Evolutionary conservation across 2,888 invertebrate species (phyloP), one percentile per base, ranked within the genome.

Genomic region (Nematopogon swammerdamellus): DNA sequence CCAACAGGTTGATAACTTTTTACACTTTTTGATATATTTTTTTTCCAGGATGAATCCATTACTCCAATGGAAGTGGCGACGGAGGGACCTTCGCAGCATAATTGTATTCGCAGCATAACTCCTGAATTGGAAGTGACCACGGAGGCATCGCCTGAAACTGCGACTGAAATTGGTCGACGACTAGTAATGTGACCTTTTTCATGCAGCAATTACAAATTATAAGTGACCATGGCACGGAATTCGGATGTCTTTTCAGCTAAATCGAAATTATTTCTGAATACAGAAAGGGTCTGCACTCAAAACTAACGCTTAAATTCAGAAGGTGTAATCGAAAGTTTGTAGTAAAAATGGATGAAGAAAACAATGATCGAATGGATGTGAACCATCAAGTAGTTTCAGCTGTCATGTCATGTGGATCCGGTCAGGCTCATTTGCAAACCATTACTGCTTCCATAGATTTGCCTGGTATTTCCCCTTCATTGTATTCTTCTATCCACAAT

Each of bases 261-360:
- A 42, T 52, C 10, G 16, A 46, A 46, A 47, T 51, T 51, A 19
- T 17, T 29, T 45, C 49, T 45, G 49, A 47, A 36, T 45, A 16
- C 19, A 6, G 29, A 42, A 44, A 46, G 18, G 51, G 46, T 29
- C 47, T 51, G 25, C 43, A 51, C 47, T 50, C 47, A 44, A 51
- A 49, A 25, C 47, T 51, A 44, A n/a, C 19, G 19, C 47, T 49
- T 36, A 49, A 49, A 47, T 51, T 46, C 44, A 46, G 45, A 10
- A 51, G 49, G 47, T 51, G 49, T 44, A 19, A 14, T 10, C 19
- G 42, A 45, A 44, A 44, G 10, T 18, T 18, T 16, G 16, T 44
- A 16, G 17, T 44, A 18, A 18, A 16, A 16, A 44, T 44, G 44
- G 17, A 44, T 18, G 18, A 18, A 16, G 17, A 18, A 10, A 18